These are phyloP conservation scores for Diabrotica undecimpunctata DNA, from an alignment of 1,140 invertebrate genomes.

Conservation along the genomic window DNA sequence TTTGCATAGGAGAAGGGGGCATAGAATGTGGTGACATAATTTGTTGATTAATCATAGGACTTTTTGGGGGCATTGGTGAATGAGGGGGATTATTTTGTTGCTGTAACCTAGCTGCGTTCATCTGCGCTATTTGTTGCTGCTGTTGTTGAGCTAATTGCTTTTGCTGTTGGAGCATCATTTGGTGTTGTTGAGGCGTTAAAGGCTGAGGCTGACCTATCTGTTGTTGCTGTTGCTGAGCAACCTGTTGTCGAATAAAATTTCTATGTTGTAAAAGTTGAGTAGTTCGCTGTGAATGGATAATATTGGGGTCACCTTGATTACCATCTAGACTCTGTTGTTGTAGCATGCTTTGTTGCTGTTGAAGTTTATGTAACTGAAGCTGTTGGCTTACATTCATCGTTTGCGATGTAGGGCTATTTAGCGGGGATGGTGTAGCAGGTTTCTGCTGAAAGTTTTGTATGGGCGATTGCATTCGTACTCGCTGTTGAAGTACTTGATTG, in stretches of 20 bases:
- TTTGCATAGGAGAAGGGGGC: slow-evolving; percentile 48
- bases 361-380: slow-evolving; percentile 42
- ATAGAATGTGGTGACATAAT: slow-evolving; percentile 56
- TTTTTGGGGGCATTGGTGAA: slow-evolving; percentile 54
- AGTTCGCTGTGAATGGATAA: slow-evolving; percentile 38
- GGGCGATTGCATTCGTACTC: slow-evolving; percentile 34
- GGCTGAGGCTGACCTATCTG: slow-evolving; percentile 49
- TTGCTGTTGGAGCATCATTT: slow-evolving; percentile 51
- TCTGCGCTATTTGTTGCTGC: slow-evolving; percentile 54
- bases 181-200: slow-evolving; percentile 53
- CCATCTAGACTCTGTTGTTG: slow-evolving; percentile 32
- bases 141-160: slow-evolving; percentile 56
- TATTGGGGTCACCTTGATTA: slow-evolving; percentile 26
- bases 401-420: slow-evolving; percentile 43
- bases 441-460: slow-evolving; percentile 40
- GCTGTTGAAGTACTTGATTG: slow-evolving; percentile 31
- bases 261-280: slow-evolving; percentile 49
- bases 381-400: slow-evolving; percentile 42
- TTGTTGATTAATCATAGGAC: slow-evolving; percentile 47
- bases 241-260: slow-evolving; percentile 45
- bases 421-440: slow-evolving; percentile 41
- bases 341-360: slow-evolving; percentile 41
- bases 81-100: slow-evolving; percentile 48
- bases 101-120: slow-evolving; percentile 50
- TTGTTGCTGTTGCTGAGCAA: slow-evolving; percentile 55